phyloP scores from a whole-genome alignment of 2,113 vertebrate species.

The human region GRCh38 chr4:171585001-171585500 shows the following conservation, averaged over 20 bases:
- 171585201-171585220: not conserved
- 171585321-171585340: no score
- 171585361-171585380: no score
- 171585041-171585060: not conserved
- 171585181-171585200: not conserved
- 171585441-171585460: not conserved
- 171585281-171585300: not conserved
- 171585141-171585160: not conserved
- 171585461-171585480: not conserved
- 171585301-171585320: no score
- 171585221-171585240: not conserved
- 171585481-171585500: not conserved
- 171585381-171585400: no score
- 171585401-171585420: no score
- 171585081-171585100: not conserved
- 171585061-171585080: not conserved
- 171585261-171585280: not conserved
- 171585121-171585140: not conserved
- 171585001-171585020: no score
- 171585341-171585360: no score
- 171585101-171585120: not conserved
- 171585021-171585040: not conserved
- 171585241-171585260: not conserved
- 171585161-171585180: not conserved
- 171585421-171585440: no score